Conservation (phyloP, 2,888 invertebrate species). For the Cheilosia grossa region DNA sequence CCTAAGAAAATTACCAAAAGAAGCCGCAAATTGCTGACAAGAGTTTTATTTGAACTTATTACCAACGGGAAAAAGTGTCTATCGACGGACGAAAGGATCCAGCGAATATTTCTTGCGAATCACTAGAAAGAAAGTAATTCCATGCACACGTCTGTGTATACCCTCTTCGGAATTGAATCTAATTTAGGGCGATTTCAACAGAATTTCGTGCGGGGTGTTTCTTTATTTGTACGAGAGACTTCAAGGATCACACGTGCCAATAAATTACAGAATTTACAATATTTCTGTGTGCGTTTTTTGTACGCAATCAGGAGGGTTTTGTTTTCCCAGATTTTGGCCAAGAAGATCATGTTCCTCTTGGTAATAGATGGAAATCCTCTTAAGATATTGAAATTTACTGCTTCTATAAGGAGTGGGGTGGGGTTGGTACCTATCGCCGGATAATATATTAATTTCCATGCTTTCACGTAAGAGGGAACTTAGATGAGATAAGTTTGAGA, state of each 20-base stretch:
- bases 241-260: slow-evolving; percentile 59
- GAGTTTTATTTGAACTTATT: slow-evolving; percentile 69
- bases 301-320: slow-evolving; percentile 1
- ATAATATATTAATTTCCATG: slow-evolving; percentile 69
- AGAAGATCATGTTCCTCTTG: slow-evolving; percentile 39
- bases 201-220: slow-evolving; percentile 11
- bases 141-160: not conserved
- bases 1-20: slow-evolving; percentile 45
- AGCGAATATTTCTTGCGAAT: slow-evolving; percentile 2
- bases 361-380: slow-evolving; percentile 33
- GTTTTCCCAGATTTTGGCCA: not conserved
- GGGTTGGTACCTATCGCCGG: not conserved
- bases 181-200: slow-evolving; percentile 60
- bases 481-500: slow-evolving; percentile 72
- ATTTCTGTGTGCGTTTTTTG: slow-evolving; percentile 40
- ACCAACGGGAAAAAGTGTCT: slow-evolving; percentile 19
- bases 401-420: not conserved
- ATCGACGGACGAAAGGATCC: slow-evolving; percentile 12
- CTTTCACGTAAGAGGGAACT: slow-evolving; percentile 59
- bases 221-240: slow-evolving; percentile 38
- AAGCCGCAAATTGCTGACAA: slow-evolving; percentile 68
- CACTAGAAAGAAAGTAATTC: not conserved
- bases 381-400: slow-evolving; percentile 56
- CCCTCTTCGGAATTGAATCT: slow-evolving; percentile 40
- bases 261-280: slow-evolving; percentile 63